Percentiles rank a stretch among this genome's conserved stretches.
These are phyloP conservation scores for Geotrupes spiniger DNA, from an alignment of 2,888 invertebrate genomes.

Conservation along the genomic window DNA sequence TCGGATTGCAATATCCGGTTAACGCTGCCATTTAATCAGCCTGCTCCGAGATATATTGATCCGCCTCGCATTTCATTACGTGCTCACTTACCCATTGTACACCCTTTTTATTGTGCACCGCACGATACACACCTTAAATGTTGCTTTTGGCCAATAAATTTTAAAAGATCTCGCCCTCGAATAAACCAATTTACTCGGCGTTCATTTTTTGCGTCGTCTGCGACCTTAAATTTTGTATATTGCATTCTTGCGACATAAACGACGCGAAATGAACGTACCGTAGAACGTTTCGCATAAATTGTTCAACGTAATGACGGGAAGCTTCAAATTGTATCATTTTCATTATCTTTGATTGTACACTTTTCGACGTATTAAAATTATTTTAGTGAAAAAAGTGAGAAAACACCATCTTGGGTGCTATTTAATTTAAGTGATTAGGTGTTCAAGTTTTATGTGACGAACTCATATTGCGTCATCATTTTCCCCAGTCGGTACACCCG, in stretches of 20 bases:
- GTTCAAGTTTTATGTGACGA: no score
- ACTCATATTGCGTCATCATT: no score
- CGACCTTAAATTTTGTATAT: conserved; percentile 3
- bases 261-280: no score
- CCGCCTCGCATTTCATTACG: conserved; percentile 46
- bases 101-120: conserved; percentile 27
- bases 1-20: conserved; percentile 49
- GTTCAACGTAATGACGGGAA: no score
- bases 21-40: conserved; percentile 48
- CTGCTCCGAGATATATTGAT: conserved; percentile 48
- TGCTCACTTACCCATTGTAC: conserved; percentile 41
- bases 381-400: no score
- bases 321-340: no score
- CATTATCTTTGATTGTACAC: no score
- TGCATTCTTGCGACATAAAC: background rate
- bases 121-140: conserved; percentile 14
- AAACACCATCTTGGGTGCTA: no score
- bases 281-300: no score
- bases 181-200: conserved; percentile 8
- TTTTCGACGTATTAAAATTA: no score
- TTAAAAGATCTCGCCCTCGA: conserved; percentile 13
- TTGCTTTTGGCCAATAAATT: conserved; percentile 10
- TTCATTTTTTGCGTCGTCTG: background rate
- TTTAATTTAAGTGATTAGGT: no score
- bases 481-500: no score